phyloP scores from a whole-genome alignment of 2,888 invertebrate genomes.

The Cryptus armator region DNA sequence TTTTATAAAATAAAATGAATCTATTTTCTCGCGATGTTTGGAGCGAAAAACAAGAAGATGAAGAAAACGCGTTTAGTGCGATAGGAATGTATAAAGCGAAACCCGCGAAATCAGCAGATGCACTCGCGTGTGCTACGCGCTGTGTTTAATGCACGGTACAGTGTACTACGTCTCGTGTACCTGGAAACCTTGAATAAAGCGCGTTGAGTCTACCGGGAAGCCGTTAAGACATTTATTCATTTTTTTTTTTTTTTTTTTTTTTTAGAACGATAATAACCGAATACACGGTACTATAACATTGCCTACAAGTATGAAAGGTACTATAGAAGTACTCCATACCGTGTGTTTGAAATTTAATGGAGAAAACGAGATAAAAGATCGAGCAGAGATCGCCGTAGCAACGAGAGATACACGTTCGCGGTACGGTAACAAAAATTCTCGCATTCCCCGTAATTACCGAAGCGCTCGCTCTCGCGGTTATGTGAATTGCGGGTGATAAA shows the following conservation, averaged over 20 bases:
- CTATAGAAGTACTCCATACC: not conserved
- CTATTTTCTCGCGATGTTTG: not conserved
- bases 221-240: constrained; percentile 58
- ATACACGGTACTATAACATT: not conserved
- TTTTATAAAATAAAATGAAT: too few relatives aligned
- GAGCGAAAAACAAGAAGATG: not conserved
- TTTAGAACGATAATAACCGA: constrained; percentile 21
- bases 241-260: constrained; percentile 36
- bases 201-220: constrained; percentile 62
- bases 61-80: not conserved
- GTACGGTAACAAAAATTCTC: not conserved
- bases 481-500: constrained; percentile 30
- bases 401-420: constrained; percentile 5
- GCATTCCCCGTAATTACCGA: constrained; percentile 2
- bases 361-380: not conserved
- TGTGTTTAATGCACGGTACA: constrained; percentile 5
- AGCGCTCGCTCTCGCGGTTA: not conserved
- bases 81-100: constrained; percentile 39
- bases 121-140: constrained; percentile 57
- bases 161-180: constrained; percentile 41
- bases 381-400: not conserved
- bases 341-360: constrained; percentile 3
- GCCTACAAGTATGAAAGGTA: not conserved
- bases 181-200: constrained; percentile 65
- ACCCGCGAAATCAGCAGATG: constrained; percentile 65